Conservation (phyloP, 2,888 invertebrate genomes). For the Ennomos erosarius region DNA sequence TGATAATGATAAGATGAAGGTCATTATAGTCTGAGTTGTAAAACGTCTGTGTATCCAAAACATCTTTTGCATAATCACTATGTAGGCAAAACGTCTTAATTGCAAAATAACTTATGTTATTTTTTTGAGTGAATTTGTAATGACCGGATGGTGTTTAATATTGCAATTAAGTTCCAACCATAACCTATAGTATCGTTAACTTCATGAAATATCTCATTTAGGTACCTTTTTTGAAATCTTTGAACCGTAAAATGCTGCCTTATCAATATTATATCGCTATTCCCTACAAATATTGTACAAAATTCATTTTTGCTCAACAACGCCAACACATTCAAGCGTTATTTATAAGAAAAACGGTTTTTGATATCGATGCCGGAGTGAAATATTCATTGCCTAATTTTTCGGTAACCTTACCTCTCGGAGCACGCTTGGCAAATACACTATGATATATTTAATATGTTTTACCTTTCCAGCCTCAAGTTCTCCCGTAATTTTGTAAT, state of each 20-base stretch:
- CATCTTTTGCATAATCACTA: too few species aligned
- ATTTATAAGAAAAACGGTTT: constrained; percentile 10
- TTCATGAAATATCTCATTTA: not conserved
- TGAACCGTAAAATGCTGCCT: not conserved
- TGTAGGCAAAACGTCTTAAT: too few species aligned
- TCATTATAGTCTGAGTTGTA: too few species aligned
- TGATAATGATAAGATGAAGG: too few species aligned
- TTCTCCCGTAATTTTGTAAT: not conserved
- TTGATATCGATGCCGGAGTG: constrained; percentile 18
- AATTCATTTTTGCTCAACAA: constrained; percentile 7
- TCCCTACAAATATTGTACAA: constrained; percentile 1
- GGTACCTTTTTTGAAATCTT: not conserved
- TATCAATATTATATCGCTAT: not conserved
- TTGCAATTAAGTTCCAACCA: too few species aligned
- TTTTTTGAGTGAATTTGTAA: too few species aligned
- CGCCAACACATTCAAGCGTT: constrained; percentile 1
- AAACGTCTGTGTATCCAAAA: too few species aligned
- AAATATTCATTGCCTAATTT: constrained; percentile 13
- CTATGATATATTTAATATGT: too few species aligned
- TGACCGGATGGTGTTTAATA: too few species aligned
- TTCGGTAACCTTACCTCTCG: constrained; percentile 7
- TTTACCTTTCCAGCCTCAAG: constrained; percentile 7
- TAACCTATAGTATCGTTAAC: constrained; percentile 2
- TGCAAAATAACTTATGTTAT: too few species aligned
- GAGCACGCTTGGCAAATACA: constrained; percentile 24